Evolutionary conservation across 2,797 vertebrate species (phyloP), one percentile per base, ranked within the genome.

Genomic region (Percopsis omiscomaycus): DNA sequence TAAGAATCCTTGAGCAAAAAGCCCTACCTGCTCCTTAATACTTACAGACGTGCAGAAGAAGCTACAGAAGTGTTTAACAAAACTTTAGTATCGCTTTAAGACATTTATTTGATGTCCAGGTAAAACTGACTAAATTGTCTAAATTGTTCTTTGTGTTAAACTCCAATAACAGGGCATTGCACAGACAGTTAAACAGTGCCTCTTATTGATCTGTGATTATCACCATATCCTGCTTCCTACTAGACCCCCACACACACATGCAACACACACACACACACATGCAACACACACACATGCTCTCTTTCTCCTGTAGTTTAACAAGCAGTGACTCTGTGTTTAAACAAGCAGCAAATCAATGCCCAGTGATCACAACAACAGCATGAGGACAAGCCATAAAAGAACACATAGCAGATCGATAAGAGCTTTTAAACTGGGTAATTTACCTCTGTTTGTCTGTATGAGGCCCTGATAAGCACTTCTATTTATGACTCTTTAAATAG

Each of bases 321-420:
- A 67, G 16, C 2, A 55, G 29, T 28, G 29, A 8, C 49, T 16
- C 22, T n/a, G 22, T 66, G 64, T 73, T 70, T 66, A 78, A 58
- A 68, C 63, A 62, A 48, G 65, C 56, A 61, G 68, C 64, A 75
- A 75, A 68, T 73, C 67, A 66, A 22, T 75, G 71, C 30, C n/a
- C 47, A 22, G 47, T 10, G 32, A 71, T 53, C 44, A 54, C 52
- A 71, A 56, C 44, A 77, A 58, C 71, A 71, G 73, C 52, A 32
- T n/a, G 48, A 65, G 27, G 47, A 30, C 62, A 51, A 59, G 56
- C 72, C 66, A 72, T 77, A 74, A 76, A 78, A 67, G 2, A 1
- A 62, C 32, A 32, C 30, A 73, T 62, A 37, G 67, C 59, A 47
- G 63, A 70, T 75, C 55, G 3, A 75, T 75, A 28, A 48, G 58